Percentiles rank a stretch among this genome's conserved stretches.
Conservation (phyloP, 2,113 vertebrate genomes). For the Tachysurus fulvidraco region DNA sequence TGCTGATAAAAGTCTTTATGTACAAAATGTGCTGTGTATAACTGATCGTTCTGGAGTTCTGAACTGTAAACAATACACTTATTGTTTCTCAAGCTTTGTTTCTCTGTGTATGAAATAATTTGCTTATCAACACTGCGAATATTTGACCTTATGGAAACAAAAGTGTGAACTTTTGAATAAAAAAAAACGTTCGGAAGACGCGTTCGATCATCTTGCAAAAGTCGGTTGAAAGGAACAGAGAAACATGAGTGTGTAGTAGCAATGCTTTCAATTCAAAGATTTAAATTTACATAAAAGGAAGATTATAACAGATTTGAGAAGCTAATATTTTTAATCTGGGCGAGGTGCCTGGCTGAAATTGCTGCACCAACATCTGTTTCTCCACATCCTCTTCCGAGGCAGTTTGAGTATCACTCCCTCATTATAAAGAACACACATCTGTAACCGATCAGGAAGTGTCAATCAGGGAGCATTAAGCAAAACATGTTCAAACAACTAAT, state of each 20-base stretch:
- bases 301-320: not conserved
- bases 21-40: not conserved
- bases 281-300: not conserved
- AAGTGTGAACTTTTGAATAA: too few relatives aligned
- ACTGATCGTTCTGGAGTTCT: not conserved
- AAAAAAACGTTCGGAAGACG: not conserved
- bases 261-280: not conserved
- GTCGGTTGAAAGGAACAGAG: not conserved
- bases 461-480: not conserved
- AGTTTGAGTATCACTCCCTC: not conserved
- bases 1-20: not conserved
- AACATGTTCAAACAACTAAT: not conserved
- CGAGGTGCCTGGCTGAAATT: not conserved
- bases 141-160: not conserved
- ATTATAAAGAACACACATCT: not conserved
- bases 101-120: not conserved
- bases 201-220: not conserved
- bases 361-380: not conserved
- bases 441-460: not conserved
- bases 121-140: not conserved
- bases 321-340: too few relatives aligned
- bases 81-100: not conserved
- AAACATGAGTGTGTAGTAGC: not conserved
- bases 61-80: not conserved
- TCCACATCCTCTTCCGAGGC: too few relatives aligned